These are phyloP conservation scores for Paradisaea rubra DNA, from an alignment of 2,113 vertebrate genomes.

Conservation along the genomic window DNA sequence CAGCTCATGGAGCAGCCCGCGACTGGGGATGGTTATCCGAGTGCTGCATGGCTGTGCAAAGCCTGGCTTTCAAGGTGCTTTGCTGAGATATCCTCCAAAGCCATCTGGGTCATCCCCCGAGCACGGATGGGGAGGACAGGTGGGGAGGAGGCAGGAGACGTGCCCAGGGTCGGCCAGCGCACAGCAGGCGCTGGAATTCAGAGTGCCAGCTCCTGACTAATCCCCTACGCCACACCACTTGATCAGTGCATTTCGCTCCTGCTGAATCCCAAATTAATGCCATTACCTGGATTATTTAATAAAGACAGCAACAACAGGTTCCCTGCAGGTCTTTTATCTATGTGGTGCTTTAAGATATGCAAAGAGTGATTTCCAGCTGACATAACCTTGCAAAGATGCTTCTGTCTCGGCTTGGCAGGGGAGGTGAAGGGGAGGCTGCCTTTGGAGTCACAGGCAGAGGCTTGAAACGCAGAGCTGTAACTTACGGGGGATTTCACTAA, in stretches of 20 bases:
- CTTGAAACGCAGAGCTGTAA: background rate
- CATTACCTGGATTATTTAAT: conserved; percentile 54
- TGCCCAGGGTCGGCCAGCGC: background rate
- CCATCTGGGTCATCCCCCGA: background rate
- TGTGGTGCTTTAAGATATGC: conserved; percentile 15
- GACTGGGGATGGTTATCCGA: background rate
- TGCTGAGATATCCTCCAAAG: background rate
- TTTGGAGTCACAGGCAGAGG: background rate
- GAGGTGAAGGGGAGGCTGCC: background rate
- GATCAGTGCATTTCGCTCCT: background rate
- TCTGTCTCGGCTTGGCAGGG: background rate
- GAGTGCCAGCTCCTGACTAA: background rate
- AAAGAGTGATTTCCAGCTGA: conserved; percentile 42
- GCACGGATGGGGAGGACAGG: background rate
- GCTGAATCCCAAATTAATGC: conserved; percentile 31
- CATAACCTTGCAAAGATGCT: conserved; percentile 8
- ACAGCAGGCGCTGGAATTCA: background rate
- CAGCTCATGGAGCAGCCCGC: background rate
- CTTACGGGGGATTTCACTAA: conserved; percentile 46
- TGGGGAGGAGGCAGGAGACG: background rate
- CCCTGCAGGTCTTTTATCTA: conserved; percentile 14
- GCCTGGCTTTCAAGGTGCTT: background rate
- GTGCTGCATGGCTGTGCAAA: background rate
- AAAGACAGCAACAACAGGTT: conserved; percentile 29
- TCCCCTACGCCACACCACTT: background rate